These are phyloP conservation scores for Linurgus olivaceus DNA, from an alignment of 2,797 vertebrate species.

Conservation along the genomic window DNA sequence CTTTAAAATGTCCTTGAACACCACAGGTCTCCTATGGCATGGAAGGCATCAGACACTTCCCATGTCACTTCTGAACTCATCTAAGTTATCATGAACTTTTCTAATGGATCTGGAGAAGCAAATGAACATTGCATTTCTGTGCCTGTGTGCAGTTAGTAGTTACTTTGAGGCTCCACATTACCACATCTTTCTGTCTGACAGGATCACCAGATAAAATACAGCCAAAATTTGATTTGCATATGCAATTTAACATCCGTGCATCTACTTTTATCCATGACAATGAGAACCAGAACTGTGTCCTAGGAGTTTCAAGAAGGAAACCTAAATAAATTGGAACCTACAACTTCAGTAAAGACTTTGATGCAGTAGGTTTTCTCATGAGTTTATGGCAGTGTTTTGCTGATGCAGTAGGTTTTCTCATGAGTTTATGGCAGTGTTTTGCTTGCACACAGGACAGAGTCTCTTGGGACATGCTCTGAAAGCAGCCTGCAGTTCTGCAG, in stretches of 20 bases:
- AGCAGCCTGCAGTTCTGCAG: background rate
- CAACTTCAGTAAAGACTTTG: background rate
- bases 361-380: background rate
- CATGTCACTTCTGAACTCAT: background rate
- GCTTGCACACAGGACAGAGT: background rate
- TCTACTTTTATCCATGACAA: background rate
- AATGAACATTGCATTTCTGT: background rate
- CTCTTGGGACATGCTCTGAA: background rate
- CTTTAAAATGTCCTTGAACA: background rate
- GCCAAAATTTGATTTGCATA: background rate
- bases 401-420: background rate
- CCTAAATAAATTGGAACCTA: background rate
- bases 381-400: too few relatives aligned
- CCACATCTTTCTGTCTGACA: background rate
- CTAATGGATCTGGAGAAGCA: background rate
- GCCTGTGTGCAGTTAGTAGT: background rate
- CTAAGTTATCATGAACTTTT: background rate
- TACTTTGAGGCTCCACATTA: background rate
- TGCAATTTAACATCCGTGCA: background rate
- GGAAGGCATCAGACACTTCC: background rate
- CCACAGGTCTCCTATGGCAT: background rate
- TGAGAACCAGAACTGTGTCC: background rate
- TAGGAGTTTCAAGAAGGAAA: background rate
- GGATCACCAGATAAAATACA: background rate
- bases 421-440: background rate